Percentiles rank a stretch among this genome's conserved stretches.
Conservation (phyloP, 2,113 vertebrate genomes). For the Eulacestoma nigropectus region DNA sequence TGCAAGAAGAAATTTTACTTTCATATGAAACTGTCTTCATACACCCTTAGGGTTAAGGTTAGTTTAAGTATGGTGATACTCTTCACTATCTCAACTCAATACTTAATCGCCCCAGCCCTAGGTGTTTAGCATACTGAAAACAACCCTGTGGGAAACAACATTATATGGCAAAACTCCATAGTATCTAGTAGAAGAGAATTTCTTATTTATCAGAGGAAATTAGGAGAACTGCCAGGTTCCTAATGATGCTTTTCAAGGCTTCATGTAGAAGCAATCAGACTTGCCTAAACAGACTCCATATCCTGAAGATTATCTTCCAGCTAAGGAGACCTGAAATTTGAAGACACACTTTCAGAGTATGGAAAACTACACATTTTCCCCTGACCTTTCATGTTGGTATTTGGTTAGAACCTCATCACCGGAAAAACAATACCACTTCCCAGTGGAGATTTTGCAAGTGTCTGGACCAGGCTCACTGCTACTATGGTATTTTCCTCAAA, state of each 20-base stretch:
- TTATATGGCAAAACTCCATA: neutral
- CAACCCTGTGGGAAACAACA: neutral
- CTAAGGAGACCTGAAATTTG: neutral
- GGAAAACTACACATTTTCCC: neutral
- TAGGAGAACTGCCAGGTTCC: neutral
- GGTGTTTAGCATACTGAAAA: neutral
- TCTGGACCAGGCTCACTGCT: neutral
- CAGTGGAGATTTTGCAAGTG: neutral
- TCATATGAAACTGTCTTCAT: neutral
- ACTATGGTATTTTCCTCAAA: neutral
- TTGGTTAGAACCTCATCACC: neutral
- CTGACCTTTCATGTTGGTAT: neutral
- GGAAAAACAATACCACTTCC: neutral
- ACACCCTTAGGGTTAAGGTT: neutral
- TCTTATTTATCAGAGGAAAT: neutral
- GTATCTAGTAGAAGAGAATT: neutral
- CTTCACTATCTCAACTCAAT: neutral
- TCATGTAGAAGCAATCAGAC: neutral
- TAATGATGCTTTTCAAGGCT: neutral
- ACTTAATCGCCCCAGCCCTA: neutral
- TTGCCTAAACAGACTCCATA: neutral
- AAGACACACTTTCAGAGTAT: neutral
- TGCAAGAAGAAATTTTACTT: neutral
- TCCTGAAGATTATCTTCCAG: neutral
- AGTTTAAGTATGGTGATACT: neutral